Conservation (phyloP, 2,888 invertebrate genomes). For the Erebia palarica region DNA sequence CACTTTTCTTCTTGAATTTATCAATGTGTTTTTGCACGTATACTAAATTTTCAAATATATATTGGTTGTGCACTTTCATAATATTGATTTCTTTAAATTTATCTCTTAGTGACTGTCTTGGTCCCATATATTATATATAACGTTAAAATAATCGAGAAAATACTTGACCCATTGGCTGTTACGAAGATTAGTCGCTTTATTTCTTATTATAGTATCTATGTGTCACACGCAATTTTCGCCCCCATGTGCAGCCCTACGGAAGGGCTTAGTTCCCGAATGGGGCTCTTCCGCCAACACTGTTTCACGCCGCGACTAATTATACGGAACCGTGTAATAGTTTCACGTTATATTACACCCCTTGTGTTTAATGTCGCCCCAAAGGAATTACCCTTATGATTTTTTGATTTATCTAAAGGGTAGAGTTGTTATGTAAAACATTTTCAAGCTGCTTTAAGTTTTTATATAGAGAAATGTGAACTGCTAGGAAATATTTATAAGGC, state of each 20-base stretch:
- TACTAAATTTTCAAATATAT: no score
- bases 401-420: neutral
- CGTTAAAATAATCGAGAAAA: no score
- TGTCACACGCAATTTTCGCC: conserved; percentile 40
- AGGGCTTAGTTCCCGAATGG: conserved; percentile 39
- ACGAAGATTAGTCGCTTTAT: no score
- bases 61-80: no score
- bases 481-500: no score
- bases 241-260: conserved; percentile 48
- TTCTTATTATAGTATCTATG: neutral
- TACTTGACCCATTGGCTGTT: no score
- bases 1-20: no score
- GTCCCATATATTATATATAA: no score
- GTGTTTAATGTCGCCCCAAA: conserved; percentile 11
- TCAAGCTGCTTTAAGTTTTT: neutral
- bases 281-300: conserved; percentile 37
- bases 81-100: no score
- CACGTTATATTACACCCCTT: conserved; percentile 18
- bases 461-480: no score
- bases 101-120: no score
- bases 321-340: conserved; percentile 14
- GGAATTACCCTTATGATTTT: conserved; percentile 8
- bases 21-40: no score
- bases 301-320: conserved; percentile 33
- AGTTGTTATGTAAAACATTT: neutral